A percentile compares a stretch with the other conserved stretches of the same genome.
Evolutionary conservation across 2,113 vertebrate genomes (phyloP).

Genomic region (Podiceps cristatus): DNA sequence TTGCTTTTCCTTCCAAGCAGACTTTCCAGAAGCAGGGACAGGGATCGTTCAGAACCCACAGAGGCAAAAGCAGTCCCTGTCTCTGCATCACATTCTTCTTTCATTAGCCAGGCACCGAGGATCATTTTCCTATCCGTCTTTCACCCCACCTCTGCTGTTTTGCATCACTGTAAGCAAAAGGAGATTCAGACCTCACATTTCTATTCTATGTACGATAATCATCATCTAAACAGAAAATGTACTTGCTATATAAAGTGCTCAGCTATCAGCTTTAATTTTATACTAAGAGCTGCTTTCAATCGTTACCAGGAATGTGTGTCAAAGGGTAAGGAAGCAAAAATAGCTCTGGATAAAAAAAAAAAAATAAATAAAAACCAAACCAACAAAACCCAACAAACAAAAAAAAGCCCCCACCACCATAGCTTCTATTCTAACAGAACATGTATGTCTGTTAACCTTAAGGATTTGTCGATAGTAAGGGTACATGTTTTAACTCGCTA

Average conservation of each 20-base stretch:
- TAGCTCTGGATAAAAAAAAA: background rate
- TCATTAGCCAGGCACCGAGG: background rate
- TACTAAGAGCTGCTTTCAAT: background rate
- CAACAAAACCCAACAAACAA: no score
- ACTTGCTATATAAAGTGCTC: background rate
- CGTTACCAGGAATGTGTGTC: conserved; percentile 60
- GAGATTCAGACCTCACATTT: background rate
- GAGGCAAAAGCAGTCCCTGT: background rate
- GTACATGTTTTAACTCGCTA: conserved; percentile 39
- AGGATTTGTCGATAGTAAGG: background rate
- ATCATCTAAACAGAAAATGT: background rate
- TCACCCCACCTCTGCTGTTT: background rate
- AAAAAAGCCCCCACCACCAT: background rate
- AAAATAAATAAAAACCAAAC: background rate
- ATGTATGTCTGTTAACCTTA: conserved; percentile 3
- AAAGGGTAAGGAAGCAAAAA: conserved; percentile 60
- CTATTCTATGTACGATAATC: background rate
- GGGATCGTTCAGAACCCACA: background rate
- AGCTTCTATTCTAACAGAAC: conserved; percentile 8
- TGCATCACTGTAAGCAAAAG: background rate
- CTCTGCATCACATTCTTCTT: background rate
- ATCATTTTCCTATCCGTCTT: background rate
- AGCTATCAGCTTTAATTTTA: background rate
- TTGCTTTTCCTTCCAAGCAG: background rate
- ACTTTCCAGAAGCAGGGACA: background rate